Conservation (phyloP, 2,113 vertebrate genomes). For the Gavia stellata region DNA sequence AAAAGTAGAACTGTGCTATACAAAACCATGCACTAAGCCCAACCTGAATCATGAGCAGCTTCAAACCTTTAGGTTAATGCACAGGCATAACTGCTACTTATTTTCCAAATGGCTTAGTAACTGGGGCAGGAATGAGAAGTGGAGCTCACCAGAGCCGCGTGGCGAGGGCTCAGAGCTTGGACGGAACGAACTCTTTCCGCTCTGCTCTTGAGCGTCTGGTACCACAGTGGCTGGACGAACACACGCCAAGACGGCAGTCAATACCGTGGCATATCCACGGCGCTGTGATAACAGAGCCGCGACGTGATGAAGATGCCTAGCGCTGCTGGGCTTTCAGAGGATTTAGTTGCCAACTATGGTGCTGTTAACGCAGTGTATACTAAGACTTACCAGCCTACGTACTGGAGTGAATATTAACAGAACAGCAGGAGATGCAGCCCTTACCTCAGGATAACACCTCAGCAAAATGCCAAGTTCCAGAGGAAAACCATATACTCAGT, state of each 20-base stretch:
- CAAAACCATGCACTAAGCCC: not conserved
- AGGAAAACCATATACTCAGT: not conserved
- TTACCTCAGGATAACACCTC: not conserved
- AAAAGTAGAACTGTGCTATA: not conserved
- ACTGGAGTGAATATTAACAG: not conserved
- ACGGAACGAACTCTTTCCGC: not conserved
- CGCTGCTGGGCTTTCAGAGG: not conserved
- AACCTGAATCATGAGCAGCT: not conserved
- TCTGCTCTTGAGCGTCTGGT: not conserved
- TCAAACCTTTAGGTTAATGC: not conserved
- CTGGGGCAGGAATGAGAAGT: not conserved
- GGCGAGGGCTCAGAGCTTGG: not conserved
- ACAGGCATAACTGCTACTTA: not conserved
- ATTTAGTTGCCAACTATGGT: not conserved
- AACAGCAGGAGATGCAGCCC: not conserved
- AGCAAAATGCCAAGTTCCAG: not conserved
- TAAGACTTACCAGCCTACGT: not conserved
- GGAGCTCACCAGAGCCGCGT: too few species aligned
- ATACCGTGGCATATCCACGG: rapidly evolving
- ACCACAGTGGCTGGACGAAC: not conserved
- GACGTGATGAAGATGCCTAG: not conserved
- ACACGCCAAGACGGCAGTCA: not conserved
- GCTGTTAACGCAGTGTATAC: not conserved
- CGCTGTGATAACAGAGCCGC: not conserved
- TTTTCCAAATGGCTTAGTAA: not conserved